Conservation (phyloP, 2,888 invertebrate genomes). For the Rhingia rostrata region DNA sequence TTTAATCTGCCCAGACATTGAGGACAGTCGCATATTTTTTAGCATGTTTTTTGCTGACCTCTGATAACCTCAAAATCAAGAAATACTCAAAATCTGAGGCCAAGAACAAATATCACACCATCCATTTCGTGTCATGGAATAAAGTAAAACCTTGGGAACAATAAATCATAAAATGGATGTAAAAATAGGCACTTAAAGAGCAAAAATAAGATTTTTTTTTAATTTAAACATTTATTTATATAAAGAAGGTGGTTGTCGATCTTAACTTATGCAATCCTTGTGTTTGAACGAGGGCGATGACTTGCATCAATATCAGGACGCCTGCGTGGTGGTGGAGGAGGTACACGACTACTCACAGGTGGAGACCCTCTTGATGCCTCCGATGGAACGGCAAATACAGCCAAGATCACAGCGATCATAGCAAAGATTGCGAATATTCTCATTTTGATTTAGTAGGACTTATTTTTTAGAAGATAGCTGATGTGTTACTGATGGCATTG, state of each 20-base stretch:
- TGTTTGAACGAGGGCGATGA: constrained; percentile 44
- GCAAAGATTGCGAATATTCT: constrained; percentile 49
- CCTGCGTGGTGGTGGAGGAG: constrained; percentile 34
- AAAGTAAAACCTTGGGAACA: no score
- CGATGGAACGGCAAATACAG: constrained; percentile 33
- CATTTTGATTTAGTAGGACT: constrained; percentile 26
- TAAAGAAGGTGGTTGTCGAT: background rate
- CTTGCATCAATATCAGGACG: constrained; percentile 59
- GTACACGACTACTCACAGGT: background rate
- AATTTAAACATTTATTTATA: no score
- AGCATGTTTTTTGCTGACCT: no score
- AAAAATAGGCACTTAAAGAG: no score
- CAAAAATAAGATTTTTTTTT: no score
- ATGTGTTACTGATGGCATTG: background rate
- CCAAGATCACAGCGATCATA: constrained; percentile 39
- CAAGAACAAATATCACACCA: no score
- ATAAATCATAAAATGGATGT: no score
- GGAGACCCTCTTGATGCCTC: constrained; percentile 55
- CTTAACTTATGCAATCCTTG: constrained; percentile 36
- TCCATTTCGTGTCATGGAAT: no score
- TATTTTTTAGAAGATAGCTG: background rate
- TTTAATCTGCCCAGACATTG: no score
- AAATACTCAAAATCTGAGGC: no score
- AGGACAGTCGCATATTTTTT: no score
- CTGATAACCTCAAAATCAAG: no score